A percentile compares a stretch with the other conserved stretches of the same genome.
Evolutionary conservation across 2,888 invertebrate species (phyloP).

Genomic region (Sesamia inferens): DNA sequence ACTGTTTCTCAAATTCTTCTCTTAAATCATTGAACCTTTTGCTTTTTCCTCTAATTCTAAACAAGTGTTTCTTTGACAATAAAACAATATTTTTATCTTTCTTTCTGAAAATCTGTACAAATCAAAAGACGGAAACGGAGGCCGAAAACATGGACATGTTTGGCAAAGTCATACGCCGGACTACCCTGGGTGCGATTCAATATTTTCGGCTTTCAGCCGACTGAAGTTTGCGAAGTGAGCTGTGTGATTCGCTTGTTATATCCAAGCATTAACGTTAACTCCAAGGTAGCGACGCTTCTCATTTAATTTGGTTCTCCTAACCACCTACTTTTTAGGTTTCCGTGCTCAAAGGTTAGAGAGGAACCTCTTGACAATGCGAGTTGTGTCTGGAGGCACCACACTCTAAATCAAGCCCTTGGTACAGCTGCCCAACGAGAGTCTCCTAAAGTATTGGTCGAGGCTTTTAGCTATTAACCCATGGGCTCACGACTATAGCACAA

Average conservation of each 20-base stretch:
- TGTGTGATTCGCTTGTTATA: conserved; percentile 1
- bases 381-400: no score
- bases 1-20: no score
- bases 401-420: no score
- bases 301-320: background rate
- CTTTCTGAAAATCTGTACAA: background rate
- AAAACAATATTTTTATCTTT: background rate
- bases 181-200: background rate
- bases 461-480: no score
- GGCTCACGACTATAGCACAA: no score
- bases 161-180: background rate
- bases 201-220: conserved; percentile 37
- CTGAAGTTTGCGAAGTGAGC: conserved; percentile 11
- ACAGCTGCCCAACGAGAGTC: no score
- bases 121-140: background rate
- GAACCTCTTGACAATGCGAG: no score
- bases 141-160: background rate
- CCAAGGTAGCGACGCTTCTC: background rate
- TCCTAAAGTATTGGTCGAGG: no score
- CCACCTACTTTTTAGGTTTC: no score
- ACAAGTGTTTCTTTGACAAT: background rate
- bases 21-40: no score
- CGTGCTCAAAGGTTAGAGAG: no score
- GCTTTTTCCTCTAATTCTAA: background rate
- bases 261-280: background rate